A percentile compares a stretch with the other conserved stretches of the same genome.
Evolutionary conservation across 2,888 invertebrate species (phyloP).

Genomic region (Hypselothyrea guttata): DNA sequence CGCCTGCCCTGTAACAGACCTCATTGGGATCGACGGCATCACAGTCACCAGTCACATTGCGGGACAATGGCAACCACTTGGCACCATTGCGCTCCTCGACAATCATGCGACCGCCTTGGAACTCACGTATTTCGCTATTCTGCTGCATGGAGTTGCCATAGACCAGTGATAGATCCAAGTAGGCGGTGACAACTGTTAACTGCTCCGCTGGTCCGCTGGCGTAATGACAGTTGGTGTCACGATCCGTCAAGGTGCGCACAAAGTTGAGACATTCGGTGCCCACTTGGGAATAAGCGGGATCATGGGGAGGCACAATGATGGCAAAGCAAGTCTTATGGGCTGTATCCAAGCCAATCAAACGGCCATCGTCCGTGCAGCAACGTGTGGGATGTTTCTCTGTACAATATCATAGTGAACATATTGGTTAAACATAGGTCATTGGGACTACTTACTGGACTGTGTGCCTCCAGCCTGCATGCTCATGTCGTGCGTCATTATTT

Average conservation of each 20-base stretch:
- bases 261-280: constrained; percentile 87
- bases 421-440: neutral
- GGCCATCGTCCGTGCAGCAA: constrained; percentile 86
- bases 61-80: constrained; percentile 88
- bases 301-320: constrained; percentile 85
- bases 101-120: constrained; percentile 86
- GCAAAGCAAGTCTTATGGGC: constrained; percentile 83
- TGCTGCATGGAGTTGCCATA: constrained; percentile 89
- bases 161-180: constrained; percentile 89
- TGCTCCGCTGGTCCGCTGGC: constrained; percentile 85
- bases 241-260: constrained; percentile 86
- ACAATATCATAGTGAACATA: constrained; percentile 1
- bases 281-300: constrained; percentile 84
- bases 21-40: constrained; percentile 86
- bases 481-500: constrained; percentile 85
- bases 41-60: constrained; percentile 88
- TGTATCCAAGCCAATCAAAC: constrained; percentile 82
- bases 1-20: constrained; percentile 89
- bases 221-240: constrained; percentile 85
- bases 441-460: constrained; percentile 87
- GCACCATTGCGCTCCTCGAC: constrained; percentile 86
- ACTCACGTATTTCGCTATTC: constrained; percentile 86
- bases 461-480: constrained; percentile 83
- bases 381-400: constrained; percentile 84
- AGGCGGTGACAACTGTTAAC: constrained; percentile 83